phyloP scores from a whole-genome alignment of 2,113 vertebrate genomes.

The Anoplopoma fimbria region DNA sequence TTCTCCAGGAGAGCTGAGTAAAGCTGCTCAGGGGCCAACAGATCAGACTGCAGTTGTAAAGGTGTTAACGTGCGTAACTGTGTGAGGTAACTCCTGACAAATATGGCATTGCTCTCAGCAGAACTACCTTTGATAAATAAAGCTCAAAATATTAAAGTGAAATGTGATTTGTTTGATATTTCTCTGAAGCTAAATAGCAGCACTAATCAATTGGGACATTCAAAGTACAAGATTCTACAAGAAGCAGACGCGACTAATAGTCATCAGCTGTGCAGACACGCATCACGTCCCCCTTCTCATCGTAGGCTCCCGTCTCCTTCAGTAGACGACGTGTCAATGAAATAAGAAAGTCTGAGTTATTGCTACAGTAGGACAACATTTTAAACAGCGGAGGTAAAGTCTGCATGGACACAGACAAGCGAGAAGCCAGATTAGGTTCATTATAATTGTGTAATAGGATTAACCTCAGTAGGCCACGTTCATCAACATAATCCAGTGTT shows the following conservation, averaged over 20 bases:
- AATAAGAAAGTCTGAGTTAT: not conserved
- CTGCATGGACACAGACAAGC: not conserved
- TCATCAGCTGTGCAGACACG: not conserved
- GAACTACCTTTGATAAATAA: not conserved
- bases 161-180: not conserved
- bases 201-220: not conserved
- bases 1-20: no score
- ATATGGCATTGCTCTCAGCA: not conserved
- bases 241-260: not conserved
- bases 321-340: not conserved
- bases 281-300: not conserved
- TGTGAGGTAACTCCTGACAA: not conserved
- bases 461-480: not conserved
- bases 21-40: no score
- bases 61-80: not conserved
- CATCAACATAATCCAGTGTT: not conserved
- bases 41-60: not conserved
- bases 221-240: not conserved
- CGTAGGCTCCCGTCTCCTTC: not conserved
- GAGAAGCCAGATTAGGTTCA: not conserved
- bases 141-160: not conserved
- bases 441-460: slow-evolving; percentile 29
- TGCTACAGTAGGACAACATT: not conserved
- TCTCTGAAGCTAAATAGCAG: not conserved
- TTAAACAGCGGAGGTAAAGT: not conserved